These are phyloP conservation scores for Melanogrammus aeglefinus DNA, from an alignment of 2,797 vertebrate genomes.

Conservation along the genomic window DNA sequence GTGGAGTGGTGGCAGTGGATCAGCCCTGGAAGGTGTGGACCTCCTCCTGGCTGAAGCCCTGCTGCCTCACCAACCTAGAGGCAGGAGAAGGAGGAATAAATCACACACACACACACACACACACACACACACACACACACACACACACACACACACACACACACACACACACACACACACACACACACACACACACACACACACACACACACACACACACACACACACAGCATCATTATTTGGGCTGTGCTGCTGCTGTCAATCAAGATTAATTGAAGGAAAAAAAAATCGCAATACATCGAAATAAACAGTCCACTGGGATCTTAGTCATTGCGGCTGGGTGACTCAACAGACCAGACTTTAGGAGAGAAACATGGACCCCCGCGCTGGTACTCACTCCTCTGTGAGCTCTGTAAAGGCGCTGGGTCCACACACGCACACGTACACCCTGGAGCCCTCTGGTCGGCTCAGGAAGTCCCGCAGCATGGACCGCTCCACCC, in stretches of 20 bases:
- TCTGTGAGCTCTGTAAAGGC: constrained; percentile 83
- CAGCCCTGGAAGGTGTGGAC: constrained; percentile 83
- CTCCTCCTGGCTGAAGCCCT: constrained; percentile 82
- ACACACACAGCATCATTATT: no score
- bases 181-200: no score
- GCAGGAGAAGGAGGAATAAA: not conserved
- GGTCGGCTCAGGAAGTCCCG: constrained; percentile 72
- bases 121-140: no score
- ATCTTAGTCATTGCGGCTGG: not conserved
- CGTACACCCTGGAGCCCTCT: constrained; percentile 73
- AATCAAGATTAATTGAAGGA: not conserved
- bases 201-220: no score
- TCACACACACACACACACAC: no score
- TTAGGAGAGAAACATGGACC: not conserved
- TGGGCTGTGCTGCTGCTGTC: no score
- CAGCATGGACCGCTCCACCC: constrained; percentile 76
- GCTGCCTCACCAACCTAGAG: constrained; percentile 80
- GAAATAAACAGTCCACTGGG: not conserved
- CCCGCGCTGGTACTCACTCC: constrained; percentile 71
- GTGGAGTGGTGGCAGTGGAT: constrained; percentile 25
- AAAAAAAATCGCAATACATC: not conserved
- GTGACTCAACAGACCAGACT: not conserved
- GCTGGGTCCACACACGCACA: constrained; percentile 89
- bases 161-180: no score
- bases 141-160: no score